Conservation (phyloP, 2,888 invertebrate species). For the Graphium colonna region DNA sequence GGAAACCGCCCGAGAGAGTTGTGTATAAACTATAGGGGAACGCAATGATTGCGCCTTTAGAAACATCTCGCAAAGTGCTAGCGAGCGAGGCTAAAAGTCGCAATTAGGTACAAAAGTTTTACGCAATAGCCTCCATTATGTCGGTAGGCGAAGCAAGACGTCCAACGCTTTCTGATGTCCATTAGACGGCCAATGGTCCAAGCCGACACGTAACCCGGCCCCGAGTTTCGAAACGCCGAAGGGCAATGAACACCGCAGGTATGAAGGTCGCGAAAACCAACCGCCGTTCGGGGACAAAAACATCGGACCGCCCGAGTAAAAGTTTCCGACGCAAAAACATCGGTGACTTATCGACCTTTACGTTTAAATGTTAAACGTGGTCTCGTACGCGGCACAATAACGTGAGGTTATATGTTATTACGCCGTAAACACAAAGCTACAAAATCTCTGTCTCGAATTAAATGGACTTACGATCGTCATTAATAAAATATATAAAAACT, state of each 20-base stretch:
- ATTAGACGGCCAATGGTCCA: constrained; percentile 27
- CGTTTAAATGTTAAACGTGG: constrained; percentile 1
- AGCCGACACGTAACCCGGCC: constrained; percentile 8
- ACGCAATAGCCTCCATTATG: constrained; percentile 28
- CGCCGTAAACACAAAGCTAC: too few species aligned
- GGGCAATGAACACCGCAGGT: constrained; percentile 57
- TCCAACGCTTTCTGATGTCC: constrained; percentile 24
- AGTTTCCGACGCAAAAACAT: constrained; percentile 18
- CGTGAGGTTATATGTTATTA: too few species aligned
- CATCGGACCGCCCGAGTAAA: constrained; percentile 1
- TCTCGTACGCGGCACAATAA: neutral
- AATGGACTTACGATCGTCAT: too few species aligned
- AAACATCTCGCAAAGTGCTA: neutral
- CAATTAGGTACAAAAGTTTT: constrained; percentile 24
- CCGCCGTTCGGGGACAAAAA: neutral
- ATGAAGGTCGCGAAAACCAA: constrained; percentile 52
- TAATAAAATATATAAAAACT: too few species aligned
- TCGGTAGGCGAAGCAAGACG: constrained; percentile 25
- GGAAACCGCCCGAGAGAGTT: constrained; percentile 2
- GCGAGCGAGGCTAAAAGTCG: constrained; percentile 21
- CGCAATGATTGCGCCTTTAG: constrained; percentile 8
- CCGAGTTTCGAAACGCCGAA: constrained; percentile 32
- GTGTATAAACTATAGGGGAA: constrained; percentile 8
- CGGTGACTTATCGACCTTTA: constrained; percentile 1
- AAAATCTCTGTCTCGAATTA: too few species aligned